phyloP scores from a whole-genome alignment of 2,888 invertebrate species.

The Cataglyphis cursor region DNA sequence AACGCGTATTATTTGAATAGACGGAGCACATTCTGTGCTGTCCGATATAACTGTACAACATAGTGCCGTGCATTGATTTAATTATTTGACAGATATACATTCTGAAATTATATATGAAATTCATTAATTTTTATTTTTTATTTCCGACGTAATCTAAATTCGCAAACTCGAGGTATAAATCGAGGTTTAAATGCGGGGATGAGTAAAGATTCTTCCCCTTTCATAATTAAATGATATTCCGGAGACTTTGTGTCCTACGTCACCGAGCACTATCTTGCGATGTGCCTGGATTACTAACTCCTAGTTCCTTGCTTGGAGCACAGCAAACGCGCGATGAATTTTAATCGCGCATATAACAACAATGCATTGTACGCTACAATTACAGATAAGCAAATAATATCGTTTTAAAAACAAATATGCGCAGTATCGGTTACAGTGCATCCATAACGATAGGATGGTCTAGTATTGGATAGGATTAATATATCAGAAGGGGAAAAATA shows the following conservation, averaged over 20 bases:
- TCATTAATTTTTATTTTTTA: too few species aligned
- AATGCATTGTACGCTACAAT: background rate
- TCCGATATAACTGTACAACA: background rate
- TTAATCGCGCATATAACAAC: conserved; percentile 27
- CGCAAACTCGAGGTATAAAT: background rate
- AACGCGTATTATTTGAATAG: background rate
- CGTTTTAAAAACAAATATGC: conserved; percentile 33
- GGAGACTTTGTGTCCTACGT: background rate
- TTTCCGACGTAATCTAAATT: background rate
- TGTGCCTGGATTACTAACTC: conserved; percentile 37
- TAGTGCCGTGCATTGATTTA: background rate
- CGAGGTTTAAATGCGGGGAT: background rate
- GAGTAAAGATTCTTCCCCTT: background rate
- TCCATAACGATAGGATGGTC: background rate
- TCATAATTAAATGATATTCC: conserved; percentile 39
- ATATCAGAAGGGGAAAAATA: background rate
- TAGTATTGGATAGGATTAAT: background rate
- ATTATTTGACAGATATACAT: background rate
- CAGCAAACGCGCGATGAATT: conserved; percentile 37
- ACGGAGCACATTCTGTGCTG: background rate
- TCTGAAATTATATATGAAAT: background rate
- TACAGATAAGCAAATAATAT: conserved; percentile 44
- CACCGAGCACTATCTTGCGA: conserved; percentile 3
- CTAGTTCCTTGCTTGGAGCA: conserved; percentile 21
- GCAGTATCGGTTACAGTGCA: background rate